Evolutionary conservation across 2,888 invertebrate genomes (phyloP).

Genomic region (Oligia strigilis): DNA sequence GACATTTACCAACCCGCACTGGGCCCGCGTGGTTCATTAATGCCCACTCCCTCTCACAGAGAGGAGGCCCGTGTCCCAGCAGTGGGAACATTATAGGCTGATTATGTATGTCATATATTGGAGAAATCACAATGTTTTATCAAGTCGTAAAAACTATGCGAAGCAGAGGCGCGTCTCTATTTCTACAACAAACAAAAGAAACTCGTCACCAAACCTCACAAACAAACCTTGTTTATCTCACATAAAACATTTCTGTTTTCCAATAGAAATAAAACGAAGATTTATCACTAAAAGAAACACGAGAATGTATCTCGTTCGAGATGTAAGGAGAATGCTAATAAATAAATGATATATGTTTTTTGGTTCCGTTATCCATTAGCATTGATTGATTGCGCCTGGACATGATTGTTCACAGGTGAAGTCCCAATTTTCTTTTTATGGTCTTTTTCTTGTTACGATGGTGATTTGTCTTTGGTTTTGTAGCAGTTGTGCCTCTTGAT

Average conservation of each 20-base stretch:
- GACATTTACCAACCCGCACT: too few relatives aligned
- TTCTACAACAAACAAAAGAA: constrained; percentile 21
- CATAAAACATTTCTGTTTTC: constrained; percentile 52
- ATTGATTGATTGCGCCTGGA: constrained; percentile 59
- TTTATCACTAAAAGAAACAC: constrained; percentile 51
- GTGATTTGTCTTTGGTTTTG: constrained; percentile 38
- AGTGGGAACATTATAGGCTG: too few relatives aligned
- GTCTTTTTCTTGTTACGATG: not conserved
- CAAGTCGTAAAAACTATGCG: not conserved
- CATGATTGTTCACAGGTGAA: constrained; percentile 49
- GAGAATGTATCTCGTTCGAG: constrained; percentile 23
- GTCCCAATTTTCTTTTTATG: constrained; percentile 25
- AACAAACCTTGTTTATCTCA: constrained; percentile 41
- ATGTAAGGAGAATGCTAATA: constrained; percentile 40
- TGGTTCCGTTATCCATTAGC: constrained; percentile 56
- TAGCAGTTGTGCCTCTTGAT: not conserved
- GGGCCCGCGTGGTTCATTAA: too few relatives aligned
- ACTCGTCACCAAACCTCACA: constrained; percentile 22
- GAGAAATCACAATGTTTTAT: not conserved
- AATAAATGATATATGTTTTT: constrained; percentile 66
- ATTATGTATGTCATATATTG: not conserved
- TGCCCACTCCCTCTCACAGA: too few relatives aligned
- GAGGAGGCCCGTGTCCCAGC: too few relatives aligned
- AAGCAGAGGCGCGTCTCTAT: not conserved
- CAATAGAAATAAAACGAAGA: constrained; percentile 56